Conservation (phyloP, 2,113 vertebrate species). For the Bambusicola thoracicus region DNA sequence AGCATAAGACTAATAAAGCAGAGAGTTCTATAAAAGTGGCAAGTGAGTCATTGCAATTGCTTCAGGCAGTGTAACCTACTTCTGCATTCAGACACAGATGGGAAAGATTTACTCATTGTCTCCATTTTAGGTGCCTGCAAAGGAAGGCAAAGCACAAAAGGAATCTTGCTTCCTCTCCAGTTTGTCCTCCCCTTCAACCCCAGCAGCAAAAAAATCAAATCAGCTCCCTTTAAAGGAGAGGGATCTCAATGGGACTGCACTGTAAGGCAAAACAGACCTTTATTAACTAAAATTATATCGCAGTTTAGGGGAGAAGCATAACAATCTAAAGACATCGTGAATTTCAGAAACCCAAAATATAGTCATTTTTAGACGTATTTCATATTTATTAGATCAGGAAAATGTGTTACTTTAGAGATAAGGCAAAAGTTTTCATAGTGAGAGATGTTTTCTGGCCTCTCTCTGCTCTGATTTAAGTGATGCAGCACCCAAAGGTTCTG, state of each 20-base stretch:
- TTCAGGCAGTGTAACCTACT: constrained; percentile 34
- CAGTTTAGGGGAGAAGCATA: neutral
- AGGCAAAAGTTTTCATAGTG: neutral
- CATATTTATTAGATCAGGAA: constrained; percentile 24
- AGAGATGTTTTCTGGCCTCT: neutral
- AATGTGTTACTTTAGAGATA: constrained; percentile 60
- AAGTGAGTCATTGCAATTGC: constrained; percentile 6
- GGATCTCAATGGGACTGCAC: neutral
- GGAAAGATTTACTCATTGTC: neutral
- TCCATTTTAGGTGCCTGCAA: neutral
- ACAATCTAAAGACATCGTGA: neutral
- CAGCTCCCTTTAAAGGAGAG: neutral
- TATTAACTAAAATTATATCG: constrained; percentile 12
- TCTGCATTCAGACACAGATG: constrained; percentile 12
- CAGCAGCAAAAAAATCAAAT: neutral
- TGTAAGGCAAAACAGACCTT: neutral
- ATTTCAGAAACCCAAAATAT: constrained; percentile 5
- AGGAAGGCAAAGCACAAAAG: neutral
- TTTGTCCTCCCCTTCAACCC: neutral
- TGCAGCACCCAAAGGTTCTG: neutral
- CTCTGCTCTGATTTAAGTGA: constrained; percentile 4
- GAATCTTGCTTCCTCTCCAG: neutral
- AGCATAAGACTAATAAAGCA: constrained; percentile 45
- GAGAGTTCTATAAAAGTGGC: neutral
- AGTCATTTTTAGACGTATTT: neutral